Evolutionary conservation across 2,797 vertebrate genomes (phyloP).

Genomic region (Intellagama lesueurii): DNA sequence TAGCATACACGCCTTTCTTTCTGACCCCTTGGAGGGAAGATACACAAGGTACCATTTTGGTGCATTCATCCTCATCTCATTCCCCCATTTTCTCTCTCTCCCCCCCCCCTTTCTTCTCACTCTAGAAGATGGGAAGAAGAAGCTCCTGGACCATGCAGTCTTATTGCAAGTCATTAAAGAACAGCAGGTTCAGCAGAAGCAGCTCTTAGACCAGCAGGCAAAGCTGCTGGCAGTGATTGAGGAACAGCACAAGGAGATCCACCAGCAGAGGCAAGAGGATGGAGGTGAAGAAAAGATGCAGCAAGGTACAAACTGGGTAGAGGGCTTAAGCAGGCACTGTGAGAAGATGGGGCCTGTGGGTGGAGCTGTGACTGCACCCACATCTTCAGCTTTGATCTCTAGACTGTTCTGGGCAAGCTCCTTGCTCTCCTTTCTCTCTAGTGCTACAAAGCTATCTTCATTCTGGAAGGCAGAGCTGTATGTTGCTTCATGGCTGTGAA

Average conservation of each 20-base stretch:
- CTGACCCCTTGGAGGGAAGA: neutral
- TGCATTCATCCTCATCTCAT: neutral
- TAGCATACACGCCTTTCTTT: neutral
- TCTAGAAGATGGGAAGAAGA: conserved; percentile 79
- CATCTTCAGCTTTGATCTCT: neutral
- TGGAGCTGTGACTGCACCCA: neutral
- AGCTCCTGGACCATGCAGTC: conserved; percentile 88
- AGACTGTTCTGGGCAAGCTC: neutral
- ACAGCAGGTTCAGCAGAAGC: conserved; percentile 96
- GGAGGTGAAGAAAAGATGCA: conserved; percentile 77
- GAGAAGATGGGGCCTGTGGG: neutral
- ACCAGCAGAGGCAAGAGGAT: conserved; percentile 89
- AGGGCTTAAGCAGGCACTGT: neutral
- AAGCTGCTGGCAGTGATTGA: conserved; percentile 94
- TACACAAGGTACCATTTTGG: neutral
- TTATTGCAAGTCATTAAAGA: conserved; percentile 95
- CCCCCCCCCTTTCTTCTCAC: neutral
- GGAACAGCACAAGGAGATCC: conserved; percentile 98
- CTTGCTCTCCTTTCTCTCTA: neutral
- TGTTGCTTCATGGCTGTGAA: neutral
- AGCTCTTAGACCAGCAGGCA: conserved; percentile 95
- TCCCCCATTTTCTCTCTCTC: neutral
- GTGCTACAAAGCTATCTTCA: neutral
- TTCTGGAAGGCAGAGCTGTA: neutral
- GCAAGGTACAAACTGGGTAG: conserved; percentile 48